A percentile compares a stretch with the other conserved stretches of the same genome.
Conservation (phyloP, 2,888 invertebrate species). For the Nezara viridula region DNA sequence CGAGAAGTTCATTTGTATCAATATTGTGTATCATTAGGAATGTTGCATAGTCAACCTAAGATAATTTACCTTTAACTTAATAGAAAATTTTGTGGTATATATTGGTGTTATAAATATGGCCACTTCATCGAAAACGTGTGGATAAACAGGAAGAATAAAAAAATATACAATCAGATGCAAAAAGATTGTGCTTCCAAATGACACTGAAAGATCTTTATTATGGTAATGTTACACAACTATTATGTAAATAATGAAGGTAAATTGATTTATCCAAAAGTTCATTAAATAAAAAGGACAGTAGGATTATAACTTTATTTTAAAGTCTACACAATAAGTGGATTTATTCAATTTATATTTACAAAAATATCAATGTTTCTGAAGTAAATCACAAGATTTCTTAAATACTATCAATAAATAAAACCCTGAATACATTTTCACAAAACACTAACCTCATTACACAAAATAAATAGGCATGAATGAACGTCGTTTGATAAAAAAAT, state of each 20-base stretch:
- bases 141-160: no score
- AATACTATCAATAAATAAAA: conserved; percentile 56
- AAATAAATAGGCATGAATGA: conserved; percentile 21
- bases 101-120: no score
- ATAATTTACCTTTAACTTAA: no score
- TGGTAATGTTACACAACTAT: background rate
- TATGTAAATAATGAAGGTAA: background rate
- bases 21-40: no score
- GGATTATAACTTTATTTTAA: conserved; percentile 48
- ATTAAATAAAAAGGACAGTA: conserved; percentile 11
- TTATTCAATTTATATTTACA: conserved; percentile 58
- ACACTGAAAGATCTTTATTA: no score
- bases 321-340: conserved; percentile 52
- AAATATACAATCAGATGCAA: no score
- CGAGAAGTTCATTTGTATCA: no score
- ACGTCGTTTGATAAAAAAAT: background rate
- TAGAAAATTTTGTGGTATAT: no score
- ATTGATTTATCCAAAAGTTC: background rate
- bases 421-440: conserved; percentile 50
- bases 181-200: no score
- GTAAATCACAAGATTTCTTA: conserved; percentile 58
- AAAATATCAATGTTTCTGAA: conserved; percentile 57
- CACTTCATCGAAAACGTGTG: no score
- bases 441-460: background rate
- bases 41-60: no score